These are phyloP conservation scores for Coleophora deauratella DNA, from an alignment of 2,888 invertebrate genomes.

Conservation along the genomic window DNA sequence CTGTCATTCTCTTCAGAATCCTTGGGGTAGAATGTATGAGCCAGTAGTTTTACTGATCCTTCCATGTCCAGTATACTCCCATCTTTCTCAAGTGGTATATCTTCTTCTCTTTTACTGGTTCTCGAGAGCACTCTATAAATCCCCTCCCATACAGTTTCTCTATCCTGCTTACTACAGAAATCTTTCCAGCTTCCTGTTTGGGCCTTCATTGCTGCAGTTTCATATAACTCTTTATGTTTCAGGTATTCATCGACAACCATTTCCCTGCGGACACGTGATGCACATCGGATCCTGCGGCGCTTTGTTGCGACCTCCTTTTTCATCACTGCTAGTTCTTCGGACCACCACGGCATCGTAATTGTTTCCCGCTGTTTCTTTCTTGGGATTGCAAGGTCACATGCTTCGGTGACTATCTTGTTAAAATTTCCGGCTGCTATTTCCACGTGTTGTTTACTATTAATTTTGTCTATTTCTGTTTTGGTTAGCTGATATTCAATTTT, in stretches of 20 bases:
- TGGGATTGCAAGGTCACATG: too few relatives aligned
- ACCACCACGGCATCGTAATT: neutral
- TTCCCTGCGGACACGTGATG: neutral
- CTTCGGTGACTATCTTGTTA: too few relatives aligned
- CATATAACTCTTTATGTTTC: neutral
- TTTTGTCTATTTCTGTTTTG: neutral
- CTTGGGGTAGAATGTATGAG: neutral
- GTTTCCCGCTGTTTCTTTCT: neutral
- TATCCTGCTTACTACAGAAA: neutral
- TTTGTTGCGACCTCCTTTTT: neutral
- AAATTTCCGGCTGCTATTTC: too few relatives aligned
- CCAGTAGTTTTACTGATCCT: neutral
- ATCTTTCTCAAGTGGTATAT: neutral
- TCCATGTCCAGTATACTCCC: neutral
- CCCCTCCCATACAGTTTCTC: neutral
- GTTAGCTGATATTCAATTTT: neutral
- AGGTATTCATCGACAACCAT: slow-evolving; percentile 1
- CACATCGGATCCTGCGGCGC: neutral
- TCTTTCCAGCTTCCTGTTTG: neutral
- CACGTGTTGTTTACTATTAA: neutral
- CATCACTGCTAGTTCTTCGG: neutral
- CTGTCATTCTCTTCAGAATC: neutral
- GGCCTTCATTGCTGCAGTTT: neutral
- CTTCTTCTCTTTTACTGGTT: neutral
- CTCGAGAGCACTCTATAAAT: neutral